A percentile compares a stretch with the other conserved stretches of the same genome.
These are phyloP conservation scores for Eurytemora carolleeae DNA, from an alignment of 1,140 invertebrate species.

Conservation along the genomic window DNA sequence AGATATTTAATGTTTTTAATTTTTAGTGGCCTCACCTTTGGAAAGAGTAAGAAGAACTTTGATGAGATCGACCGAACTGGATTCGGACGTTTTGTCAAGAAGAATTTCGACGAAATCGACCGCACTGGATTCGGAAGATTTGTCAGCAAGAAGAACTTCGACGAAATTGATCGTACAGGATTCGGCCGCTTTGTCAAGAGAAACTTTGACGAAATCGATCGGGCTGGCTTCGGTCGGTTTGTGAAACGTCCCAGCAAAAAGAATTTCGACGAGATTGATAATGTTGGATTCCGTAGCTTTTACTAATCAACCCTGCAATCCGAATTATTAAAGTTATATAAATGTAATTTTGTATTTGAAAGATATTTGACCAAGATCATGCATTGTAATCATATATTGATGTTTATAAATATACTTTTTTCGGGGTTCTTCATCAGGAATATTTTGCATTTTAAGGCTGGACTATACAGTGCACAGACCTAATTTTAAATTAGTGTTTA, in stretches of 20 bases:
- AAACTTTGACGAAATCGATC: slow-evolving; percentile 33
- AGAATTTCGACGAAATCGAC: slow-evolving; percentile 41
- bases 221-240: slow-evolving; percentile 24
- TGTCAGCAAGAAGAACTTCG: slow-evolving; percentile 38
- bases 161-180: slow-evolving; percentile 38
- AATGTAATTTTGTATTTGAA: too few relatives aligned
- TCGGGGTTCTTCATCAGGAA: too few relatives aligned
- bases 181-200: slow-evolving; percentile 29
- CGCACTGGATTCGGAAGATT: slow-evolving; percentile 35
- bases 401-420: too few relatives aligned
- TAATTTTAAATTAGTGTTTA: too few relatives aligned
- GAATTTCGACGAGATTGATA: slow-evolving; percentile 41
- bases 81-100: slow-evolving; percentile 28
- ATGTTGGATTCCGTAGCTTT: slow-evolving; percentile 34
- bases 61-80: slow-evolving; percentile 30
- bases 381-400: too few relatives aligned
- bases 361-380: too few relatives aligned
- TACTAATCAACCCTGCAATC: too few relatives aligned
- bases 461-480: too few relatives aligned
- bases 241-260: too few relatives aligned
- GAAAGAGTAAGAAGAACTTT: slow-evolving; percentile 26
- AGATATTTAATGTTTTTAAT: too few relatives aligned
- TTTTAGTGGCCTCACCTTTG: slow-evolving; percentile 14
- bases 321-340: too few relatives aligned
- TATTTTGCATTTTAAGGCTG: too few relatives aligned